Evolutionary conservation across 30 jellyfish, hydroid and myxozoan species (phyloP).

Genomic region (Morbakka virulenta): DNA sequence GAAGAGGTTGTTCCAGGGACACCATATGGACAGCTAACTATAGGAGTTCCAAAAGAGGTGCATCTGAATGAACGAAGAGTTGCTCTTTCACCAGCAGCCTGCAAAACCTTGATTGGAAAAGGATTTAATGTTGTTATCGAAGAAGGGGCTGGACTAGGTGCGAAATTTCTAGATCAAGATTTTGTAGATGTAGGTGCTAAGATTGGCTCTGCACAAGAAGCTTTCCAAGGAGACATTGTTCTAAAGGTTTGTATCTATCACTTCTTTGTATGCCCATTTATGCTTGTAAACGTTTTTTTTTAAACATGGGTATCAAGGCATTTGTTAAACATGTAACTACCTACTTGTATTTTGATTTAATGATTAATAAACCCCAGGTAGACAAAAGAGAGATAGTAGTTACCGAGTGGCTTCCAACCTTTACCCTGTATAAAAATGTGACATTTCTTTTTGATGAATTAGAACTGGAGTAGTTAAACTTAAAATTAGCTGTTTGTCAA

Average conservation of each 20-base stretch:
- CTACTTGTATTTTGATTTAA: too few species aligned
- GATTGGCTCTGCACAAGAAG: slow-evolving; percentile 68
- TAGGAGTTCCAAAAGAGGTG: slow-evolving; percentile 82
- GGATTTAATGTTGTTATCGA: slow-evolving; percentile 83
- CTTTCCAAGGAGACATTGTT: slow-evolving; percentile 77
- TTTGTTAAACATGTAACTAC: too few species aligned
- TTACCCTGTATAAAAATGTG: too few species aligned
- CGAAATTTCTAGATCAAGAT: slow-evolving; percentile 72
- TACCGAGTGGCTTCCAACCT: too few species aligned
- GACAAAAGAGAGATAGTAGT: too few species aligned
- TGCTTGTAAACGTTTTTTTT: too few species aligned
- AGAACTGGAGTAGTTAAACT: too few species aligned
- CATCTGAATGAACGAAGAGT: slow-evolving; percentile 80
- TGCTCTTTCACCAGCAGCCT: slow-evolving; percentile 93
- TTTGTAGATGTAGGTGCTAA: slow-evolving; percentile 77
- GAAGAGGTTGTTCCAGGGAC: slow-evolving; percentile 61
- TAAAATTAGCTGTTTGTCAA: too few species aligned
- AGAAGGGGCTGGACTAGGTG: slow-evolving; percentile 80
- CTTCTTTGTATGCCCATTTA: too few species aligned
- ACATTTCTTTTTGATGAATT: too few species aligned
- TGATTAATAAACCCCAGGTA: too few species aligned
- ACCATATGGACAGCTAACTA: slow-evolving; percentile 60
- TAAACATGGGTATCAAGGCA: too few species aligned
- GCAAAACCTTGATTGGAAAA: slow-evolving; percentile 60
- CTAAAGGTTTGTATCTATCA: slow-evolving; percentile 53